Evolutionary conservation across 2,888 invertebrate genomes (phyloP), one percentile per base, ranked within the genome.

Genomic region (Melieria crassipennis): DNA sequence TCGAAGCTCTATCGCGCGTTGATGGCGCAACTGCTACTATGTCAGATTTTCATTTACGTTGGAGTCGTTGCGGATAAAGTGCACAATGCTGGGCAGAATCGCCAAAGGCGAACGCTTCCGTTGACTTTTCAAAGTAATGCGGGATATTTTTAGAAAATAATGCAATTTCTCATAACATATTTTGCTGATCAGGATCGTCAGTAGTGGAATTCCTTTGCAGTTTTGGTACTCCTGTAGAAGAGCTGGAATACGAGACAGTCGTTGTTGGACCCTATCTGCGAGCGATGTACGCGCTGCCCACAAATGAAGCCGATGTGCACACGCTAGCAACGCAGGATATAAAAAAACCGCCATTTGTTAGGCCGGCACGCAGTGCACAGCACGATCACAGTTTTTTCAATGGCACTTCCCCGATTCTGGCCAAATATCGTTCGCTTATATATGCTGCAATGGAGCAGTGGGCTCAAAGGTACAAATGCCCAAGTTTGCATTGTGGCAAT

Each of bases 171-270:
- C 10, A 52, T 52, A 52, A 11, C 13, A 4, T 9, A 4, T 52
- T 52, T 52, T 7, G 9, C 13, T 4, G 4, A 16, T 13, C 58
- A 58, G 58, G 30, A 10, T 10, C 30, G 5, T 58, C 58, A 7
- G 52, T 52, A 52, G n/a, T 58, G 42, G 16, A 58, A 42, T 58
- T 58, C 9, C 16, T n/a, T 7, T 58, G 58, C 58, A 10, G 58
- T 58, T 58, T 58, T 58, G 58, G 58, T 58, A 7, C 30, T 16
- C 58, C 58, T 30, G 16, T 58, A 10, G 58, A 58, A 58, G 58
- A 58, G 10, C 10, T 58, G 30, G 30, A 58, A 13, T 58, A 16
- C 16, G 58, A 58, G 16, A 13, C 58, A 7, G 16, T 58, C 30
- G 5, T 16, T 58, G 5, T 42, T 16, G 58, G 58, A 5, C 58